These are phyloP conservation scores for Heliconius himera DNA, from an alignment of 1,140 invertebrate species.

Conservation along the genomic window DNA sequence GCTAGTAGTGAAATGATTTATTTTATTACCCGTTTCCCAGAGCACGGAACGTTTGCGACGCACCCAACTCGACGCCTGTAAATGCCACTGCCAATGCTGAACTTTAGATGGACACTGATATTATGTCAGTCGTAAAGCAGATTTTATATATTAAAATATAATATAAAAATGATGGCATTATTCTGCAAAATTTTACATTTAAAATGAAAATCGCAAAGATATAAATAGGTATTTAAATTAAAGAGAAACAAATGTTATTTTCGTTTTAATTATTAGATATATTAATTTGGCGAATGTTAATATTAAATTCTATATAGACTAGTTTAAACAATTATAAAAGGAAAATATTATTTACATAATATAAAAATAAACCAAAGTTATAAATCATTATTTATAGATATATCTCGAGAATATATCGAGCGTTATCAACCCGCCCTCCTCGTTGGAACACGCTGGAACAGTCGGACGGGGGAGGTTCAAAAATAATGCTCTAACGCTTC, in stretches of 20 bases:
- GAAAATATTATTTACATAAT: not conserved
- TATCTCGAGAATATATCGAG: not conserved
- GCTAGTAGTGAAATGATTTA: slow-evolving; percentile 33
- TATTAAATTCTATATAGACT: too few species aligned
- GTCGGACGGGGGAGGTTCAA: slow-evolving; percentile 7
- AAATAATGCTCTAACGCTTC: slow-evolving; percentile 19
- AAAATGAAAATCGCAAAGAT: too few species aligned
- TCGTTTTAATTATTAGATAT: not conserved
- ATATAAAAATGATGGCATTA: too few species aligned
- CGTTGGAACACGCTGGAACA: slow-evolving; percentile 20
- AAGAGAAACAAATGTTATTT: not conserved
- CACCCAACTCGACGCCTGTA: slow-evolving; percentile 40
- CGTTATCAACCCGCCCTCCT: slow-evolving; percentile 24
- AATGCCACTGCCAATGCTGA: slow-evolving; percentile 55
- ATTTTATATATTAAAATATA: too few species aligned
- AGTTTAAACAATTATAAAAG: not conserved
- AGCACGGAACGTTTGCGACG: slow-evolving; percentile 33
- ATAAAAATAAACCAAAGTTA: not conserved
- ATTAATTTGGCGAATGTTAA: not conserved
- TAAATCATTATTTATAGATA: not conserved
- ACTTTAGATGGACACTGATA: slow-evolving; percentile 47
- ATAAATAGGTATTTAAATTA: not conserved
- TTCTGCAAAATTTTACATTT: too few species aligned
- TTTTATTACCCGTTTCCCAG: slow-evolving; percentile 31
- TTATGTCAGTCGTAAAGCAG: slow-evolving; percentile 23